These are phyloP conservation scores for Acanthochromis polyacanthus DNA, from an alignment of 2,113 vertebrate genomes.

Conservation along the genomic window DNA sequence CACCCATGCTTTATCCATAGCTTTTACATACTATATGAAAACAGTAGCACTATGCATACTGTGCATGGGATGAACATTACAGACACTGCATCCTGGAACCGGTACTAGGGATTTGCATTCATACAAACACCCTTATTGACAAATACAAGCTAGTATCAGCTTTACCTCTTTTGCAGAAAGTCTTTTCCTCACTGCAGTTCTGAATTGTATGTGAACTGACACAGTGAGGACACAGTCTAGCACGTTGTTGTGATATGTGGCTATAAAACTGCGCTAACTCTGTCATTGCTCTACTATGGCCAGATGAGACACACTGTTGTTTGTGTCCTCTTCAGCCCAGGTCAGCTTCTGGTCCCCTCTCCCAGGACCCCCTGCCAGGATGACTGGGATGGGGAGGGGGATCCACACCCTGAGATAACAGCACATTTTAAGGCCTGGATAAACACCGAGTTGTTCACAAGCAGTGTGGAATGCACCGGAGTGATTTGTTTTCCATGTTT, in stretches of 20 bases:
- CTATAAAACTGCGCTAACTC: slow-evolving; percentile 35
- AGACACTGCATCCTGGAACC: not conserved
- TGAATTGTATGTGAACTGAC: slow-evolving; percentile 2
- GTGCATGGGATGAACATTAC: not conserved
- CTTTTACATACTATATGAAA: too few species aligned
- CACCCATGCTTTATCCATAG: too few species aligned
- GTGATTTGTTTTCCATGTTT: slow-evolving; percentile 59
- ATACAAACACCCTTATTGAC: slow-evolving; percentile 4
- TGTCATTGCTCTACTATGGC: slow-evolving; percentile 30
- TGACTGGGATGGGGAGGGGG: slow-evolving; percentile 49
- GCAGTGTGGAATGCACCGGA: slow-evolving; percentile 47
- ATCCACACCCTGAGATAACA: slow-evolving; percentile 78
- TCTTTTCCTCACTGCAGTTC: not conserved
- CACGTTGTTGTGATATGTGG: slow-evolving; percentile 35
- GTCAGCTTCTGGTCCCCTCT: slow-evolving; percentile 74
- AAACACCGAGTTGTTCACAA: slow-evolving; percentile 65
- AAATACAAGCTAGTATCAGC: slow-evolving; percentile 4
- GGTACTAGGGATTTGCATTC: not conserved
- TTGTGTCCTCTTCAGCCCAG: slow-evolving; percentile 54
- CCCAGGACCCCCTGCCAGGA: slow-evolving; percentile 76
- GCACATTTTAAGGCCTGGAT: slow-evolving; percentile 67
- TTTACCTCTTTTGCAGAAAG: not conserved
- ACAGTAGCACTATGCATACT: not conserved
- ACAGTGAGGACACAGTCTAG: slow-evolving; percentile 11
- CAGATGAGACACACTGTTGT: slow-evolving; percentile 37